Percentiles rank a stretch among this genome's conserved stretches.
Conservation (phyloP, 1,140 invertebrate species). For the Polypedilum vanderplanki region DNA sequence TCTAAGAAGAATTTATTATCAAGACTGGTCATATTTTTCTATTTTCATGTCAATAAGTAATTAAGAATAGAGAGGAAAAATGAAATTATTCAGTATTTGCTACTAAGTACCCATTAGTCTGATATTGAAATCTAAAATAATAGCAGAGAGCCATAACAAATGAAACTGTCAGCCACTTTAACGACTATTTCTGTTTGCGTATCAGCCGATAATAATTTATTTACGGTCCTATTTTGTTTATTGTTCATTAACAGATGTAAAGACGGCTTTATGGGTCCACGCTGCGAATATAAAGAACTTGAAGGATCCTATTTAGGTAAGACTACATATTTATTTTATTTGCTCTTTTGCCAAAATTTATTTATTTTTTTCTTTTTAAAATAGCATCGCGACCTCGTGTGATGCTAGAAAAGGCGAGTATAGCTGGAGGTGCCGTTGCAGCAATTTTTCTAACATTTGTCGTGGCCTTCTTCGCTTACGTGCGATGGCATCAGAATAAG, state of each 20-base stretch:
- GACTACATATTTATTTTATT: constrained; percentile 41
- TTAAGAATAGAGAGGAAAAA: neutral
- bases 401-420: constrained; percentile 84
- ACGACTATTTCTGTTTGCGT: too few relatives aligned
- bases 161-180: neutral
- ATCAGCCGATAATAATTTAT: too few relatives aligned
- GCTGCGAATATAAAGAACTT: constrained; percentile 88
- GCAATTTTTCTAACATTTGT: constrained; percentile 64
- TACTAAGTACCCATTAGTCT: neutral
- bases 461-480: constrained; percentile 46
- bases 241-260: constrained; percentile 61
- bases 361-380: constrained; percentile 35
- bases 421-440: constrained; percentile 81
- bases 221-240: too few relatives aligned
- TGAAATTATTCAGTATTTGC: neutral
- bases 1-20: too few relatives aligned
- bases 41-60: neutral
- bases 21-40: too few relatives aligned
- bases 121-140: neutral
- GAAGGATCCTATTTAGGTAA: constrained; percentile 90
- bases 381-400: constrained; percentile 71
- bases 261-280: constrained; percentile 84
- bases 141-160: neutral
- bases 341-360: constrained; percentile 27
- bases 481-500: constrained; percentile 65